A percentile compares a stretch with the other conserved stretches of the same genome.
Conservation (phyloP, 2,888 invertebrate species). For the Eupithecia tripunctaria region DNA sequence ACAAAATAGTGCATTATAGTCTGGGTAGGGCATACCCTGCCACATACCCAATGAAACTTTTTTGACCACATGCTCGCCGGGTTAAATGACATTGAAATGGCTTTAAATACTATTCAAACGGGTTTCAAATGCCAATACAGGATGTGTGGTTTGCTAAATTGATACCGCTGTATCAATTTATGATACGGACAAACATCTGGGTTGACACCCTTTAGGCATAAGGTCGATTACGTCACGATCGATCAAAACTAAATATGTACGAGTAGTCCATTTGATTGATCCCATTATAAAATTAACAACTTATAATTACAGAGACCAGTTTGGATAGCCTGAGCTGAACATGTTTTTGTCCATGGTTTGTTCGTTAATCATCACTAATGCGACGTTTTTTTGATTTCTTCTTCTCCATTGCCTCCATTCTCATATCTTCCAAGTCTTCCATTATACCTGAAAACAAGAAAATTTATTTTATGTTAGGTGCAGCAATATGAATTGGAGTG, state of each 20-base stretch:
- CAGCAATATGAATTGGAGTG: background rate
- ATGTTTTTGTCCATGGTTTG: constrained; percentile 19
- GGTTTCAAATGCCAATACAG: too few relatives aligned
- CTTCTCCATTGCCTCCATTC: constrained; percentile 92
- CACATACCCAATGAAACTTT: too few relatives aligned
- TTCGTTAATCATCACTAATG: constrained; percentile 67
- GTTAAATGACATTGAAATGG: too few relatives aligned
- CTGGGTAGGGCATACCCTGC: too few relatives aligned
- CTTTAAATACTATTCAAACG: too few relatives aligned
- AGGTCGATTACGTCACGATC: background rate
- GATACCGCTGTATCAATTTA: background rate
- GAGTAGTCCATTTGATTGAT: constrained; percentile 4
- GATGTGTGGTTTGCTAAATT: too few relatives aligned
- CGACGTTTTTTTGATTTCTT: constrained; percentile 85
- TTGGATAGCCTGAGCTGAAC: constrained; percentile 3
- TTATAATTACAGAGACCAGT: constrained; percentile 17
- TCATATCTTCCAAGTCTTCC: constrained; percentile 97
- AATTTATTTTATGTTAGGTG: background rate
- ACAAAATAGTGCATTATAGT: too few relatives aligned
- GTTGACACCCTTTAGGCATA: background rate
- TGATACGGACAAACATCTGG: background rate
- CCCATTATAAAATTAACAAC: background rate
- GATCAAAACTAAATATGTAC: background rate
- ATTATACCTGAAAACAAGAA: constrained; percentile 86
- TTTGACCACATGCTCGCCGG: too few relatives aligned